These are phyloP conservation scores for Liposcelis brunnea DNA, from an alignment of 2,888 invertebrate genomes.

Conservation along the genomic window DNA sequence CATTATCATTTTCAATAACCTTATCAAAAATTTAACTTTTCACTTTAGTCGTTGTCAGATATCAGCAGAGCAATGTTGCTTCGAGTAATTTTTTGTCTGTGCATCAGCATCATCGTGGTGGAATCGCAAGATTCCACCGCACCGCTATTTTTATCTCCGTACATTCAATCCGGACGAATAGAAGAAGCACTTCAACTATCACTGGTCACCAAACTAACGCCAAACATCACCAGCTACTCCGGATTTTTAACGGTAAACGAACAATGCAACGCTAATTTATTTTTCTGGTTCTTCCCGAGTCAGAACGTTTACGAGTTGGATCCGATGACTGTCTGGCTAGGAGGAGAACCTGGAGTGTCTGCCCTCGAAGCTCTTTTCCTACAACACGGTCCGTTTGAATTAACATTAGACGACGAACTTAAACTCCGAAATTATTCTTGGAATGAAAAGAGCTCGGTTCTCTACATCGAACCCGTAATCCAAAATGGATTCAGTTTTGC, in stretches of 20 bases:
- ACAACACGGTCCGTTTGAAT: constrained; percentile 63
- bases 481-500: constrained; percentile 88
- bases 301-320: constrained; percentile 11
- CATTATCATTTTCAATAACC: no score
- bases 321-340: constrained; percentile 58
- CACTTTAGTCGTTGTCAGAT: no score
- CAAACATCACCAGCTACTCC: constrained; percentile 25
- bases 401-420: constrained; percentile 31
- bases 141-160: constrained; percentile 25
- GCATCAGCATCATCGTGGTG: no score
- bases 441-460: constrained; percentile 57
- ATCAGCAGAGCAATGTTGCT: no score
- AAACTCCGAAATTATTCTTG: constrained; percentile 55
- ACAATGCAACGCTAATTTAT: constrained; percentile 18
- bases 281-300: constrained; percentile 33
- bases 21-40: no score
- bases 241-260: constrained; percentile 4
- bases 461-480: constrained; percentile 86
- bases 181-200: neutral
- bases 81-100: no score
- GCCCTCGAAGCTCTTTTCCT: constrained; percentile 65
- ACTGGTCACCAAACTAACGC: neutral
- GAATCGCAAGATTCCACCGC: no score
- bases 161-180: neutral
- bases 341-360: constrained; percentile 70